phyloP scores from a whole-genome alignment of 2,888 invertebrate species.

The Oithona nana region DNA sequence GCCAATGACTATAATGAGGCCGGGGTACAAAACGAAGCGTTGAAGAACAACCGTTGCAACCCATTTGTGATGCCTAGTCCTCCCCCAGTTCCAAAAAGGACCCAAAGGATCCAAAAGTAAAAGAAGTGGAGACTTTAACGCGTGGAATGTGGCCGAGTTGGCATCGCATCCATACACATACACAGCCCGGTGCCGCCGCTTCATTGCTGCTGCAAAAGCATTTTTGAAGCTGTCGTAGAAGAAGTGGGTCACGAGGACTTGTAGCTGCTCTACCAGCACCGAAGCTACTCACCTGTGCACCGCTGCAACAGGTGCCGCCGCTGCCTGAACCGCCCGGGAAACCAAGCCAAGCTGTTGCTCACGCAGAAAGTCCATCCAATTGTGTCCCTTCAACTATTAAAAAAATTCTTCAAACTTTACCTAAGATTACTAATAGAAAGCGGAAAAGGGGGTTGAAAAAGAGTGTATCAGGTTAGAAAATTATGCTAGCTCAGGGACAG shows the following conservation, averaged over 20 bases:
- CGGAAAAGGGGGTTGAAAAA: too few relatives aligned
- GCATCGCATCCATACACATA: neutral
- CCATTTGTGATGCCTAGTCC: neutral
- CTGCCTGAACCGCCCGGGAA: neutral
- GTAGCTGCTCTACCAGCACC: neutral
- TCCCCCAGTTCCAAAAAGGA: neutral
- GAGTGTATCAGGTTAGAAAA: too few relatives aligned
- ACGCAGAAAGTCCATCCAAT: too few relatives aligned
- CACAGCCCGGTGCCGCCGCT: too few relatives aligned
- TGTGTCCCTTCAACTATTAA: too few relatives aligned
- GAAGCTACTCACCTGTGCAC: neutral
- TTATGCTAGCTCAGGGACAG: neutral
- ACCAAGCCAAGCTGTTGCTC: neutral
- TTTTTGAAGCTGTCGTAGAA: neutral
- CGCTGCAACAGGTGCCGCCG: neutral
- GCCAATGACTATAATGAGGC: neutral
- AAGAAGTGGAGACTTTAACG: neutral
- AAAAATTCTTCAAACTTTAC: too few relatives aligned
- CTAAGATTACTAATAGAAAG: too few relatives aligned
- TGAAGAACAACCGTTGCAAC: neutral
- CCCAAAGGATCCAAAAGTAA: neutral
- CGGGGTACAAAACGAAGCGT: neutral
- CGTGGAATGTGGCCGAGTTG: neutral
- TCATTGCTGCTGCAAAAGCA: too few relatives aligned
- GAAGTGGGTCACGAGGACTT: slow-evolving; percentile 10